Evolutionary conservation across 2,888 invertebrate species (phyloP), one percentile per base, ranked within the genome.

Genomic region (Petrolisthes manimaculis): DNA sequence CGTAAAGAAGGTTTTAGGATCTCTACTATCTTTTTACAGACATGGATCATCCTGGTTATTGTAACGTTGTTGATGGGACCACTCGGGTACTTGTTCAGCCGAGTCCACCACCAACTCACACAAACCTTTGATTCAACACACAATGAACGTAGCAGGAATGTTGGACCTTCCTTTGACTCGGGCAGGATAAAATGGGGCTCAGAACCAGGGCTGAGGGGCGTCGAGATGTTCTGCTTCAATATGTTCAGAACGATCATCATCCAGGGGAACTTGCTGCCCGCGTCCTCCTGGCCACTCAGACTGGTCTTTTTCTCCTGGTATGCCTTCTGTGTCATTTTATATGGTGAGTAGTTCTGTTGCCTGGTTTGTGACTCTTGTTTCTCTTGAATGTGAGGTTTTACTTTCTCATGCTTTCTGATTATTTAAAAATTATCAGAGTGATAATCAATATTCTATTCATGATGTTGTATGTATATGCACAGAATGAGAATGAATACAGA

Each of bases 261-360:
- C 18, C 83, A 83, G 71, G 83, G 83, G 5, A 83, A 83, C 55
- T 83, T 74, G 21, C 18, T 83, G 9, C 21, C 6, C 8, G 74
- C 55, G n/a, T 5, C 18, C 9, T 8, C 5, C 21, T 83, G 83
- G 83, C 83, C 83, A n/a, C 18, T 75, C 21, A 83, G 83, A 74
- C 9, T 83, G 5, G 24, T 83, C 5, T 55, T 83, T 18, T 83
- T 83, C 83, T 71, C 75, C 21, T 83, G 83, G 83, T 83, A 53
- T n/a, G 54, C 75, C 74, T 83, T 83, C 55, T 83, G 83, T 24
- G 4, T 83, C 14, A 83, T 83, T 74, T 14, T 83, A 6, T 83
- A 74, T 24, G 83, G 83, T 83, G 14, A 83, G 81, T 81, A 14
- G 5, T 67, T 37, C 37, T 37, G 37, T 37, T 37, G 37, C 2